These are phyloP conservation scores for Trichopria drosophilae DNA, from an alignment of 2,888 invertebrate genomes.

Conservation along the genomic window DNA sequence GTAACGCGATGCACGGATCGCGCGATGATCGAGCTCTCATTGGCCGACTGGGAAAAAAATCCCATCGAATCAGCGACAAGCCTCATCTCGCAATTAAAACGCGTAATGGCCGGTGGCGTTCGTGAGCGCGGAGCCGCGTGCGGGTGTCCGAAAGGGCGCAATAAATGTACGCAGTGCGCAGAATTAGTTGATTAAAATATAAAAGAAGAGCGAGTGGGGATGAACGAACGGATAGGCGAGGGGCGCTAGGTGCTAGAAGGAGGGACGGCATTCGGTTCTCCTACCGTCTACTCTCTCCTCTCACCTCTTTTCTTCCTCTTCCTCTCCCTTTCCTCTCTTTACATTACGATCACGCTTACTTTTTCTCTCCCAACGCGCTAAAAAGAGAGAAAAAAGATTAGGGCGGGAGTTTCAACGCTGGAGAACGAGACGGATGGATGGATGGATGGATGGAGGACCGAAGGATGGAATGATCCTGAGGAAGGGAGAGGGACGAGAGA, in stretches of 20 bases:
- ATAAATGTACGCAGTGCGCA: constrained; percentile 58
- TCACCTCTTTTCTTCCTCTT: constrained; percentile 9
- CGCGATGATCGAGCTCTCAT: constrained; percentile 48
- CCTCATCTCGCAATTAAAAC: constrained; percentile 54
- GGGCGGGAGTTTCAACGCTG: constrained; percentile 33
- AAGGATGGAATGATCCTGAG: no score
- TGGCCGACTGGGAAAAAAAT: constrained; percentile 53
- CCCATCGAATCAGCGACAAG: constrained; percentile 55
- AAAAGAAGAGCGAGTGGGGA: constrained; percentile 48
- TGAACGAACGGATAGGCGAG: constrained; percentile 40
- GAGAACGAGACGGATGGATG: constrained; percentile 13
- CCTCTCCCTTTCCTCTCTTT: constrained; percentile 20
- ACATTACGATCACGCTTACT: constrained; percentile 7
- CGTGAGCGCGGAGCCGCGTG: constrained; percentile 34
- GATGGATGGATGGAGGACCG: constrained; percentile 14
- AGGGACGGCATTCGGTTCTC: constrained; percentile 38
- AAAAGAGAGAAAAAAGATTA: constrained; percentile 30
- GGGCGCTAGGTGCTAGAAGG: constrained; percentile 46
- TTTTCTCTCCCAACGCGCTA: constrained; percentile 21
- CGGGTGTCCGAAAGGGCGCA: constrained; percentile 46
- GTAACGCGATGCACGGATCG: constrained; percentile 12
- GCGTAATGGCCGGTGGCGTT: constrained; percentile 45
- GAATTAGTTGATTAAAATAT: constrained; percentile 59
- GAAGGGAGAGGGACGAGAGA: constrained; percentile 25
- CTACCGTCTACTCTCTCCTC: constrained; percentile 31